phyloP scores from a whole-genome alignment of 1,140 invertebrate genomes.

The Bombus cullumanus region DNA sequence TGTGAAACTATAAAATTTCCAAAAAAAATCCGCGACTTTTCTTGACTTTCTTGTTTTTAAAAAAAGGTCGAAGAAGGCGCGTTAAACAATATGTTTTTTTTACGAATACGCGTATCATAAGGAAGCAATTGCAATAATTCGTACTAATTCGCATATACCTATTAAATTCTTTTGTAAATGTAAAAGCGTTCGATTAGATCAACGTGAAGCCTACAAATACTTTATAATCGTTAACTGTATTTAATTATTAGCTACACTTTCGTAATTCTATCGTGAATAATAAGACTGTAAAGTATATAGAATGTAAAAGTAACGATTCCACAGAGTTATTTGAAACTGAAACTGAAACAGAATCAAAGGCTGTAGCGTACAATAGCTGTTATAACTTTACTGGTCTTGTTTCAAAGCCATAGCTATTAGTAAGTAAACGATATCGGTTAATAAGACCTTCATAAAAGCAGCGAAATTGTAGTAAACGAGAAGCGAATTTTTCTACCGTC shows the following conservation, averaged over 20 bases:
- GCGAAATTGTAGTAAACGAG: background rate
- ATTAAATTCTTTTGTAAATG: too few species aligned
- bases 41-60: too few species aligned
- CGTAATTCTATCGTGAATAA: too few species aligned
- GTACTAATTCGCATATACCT: too few species aligned
- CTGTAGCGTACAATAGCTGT: background rate
- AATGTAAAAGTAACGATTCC: background rate
- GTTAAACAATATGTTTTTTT: too few species aligned
- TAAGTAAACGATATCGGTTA: constrained; percentile 17
- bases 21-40: too few species aligned
- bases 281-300: background rate
- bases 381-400: background rate
- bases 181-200: too few species aligned
- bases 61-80: too few species aligned
- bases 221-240: background rate
- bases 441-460: background rate
- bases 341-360: background rate
- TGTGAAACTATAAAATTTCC: too few species aligned
- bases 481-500: background rate
- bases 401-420: background rate
- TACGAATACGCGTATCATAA: too few species aligned
- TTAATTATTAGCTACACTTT: background rate
- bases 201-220: too few species aligned
- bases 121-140: too few species aligned
- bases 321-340: background rate